Base-by-base conservation (phyloP, 2,888 invertebrate genomes). In the Lapara coniferarum region DNA sequence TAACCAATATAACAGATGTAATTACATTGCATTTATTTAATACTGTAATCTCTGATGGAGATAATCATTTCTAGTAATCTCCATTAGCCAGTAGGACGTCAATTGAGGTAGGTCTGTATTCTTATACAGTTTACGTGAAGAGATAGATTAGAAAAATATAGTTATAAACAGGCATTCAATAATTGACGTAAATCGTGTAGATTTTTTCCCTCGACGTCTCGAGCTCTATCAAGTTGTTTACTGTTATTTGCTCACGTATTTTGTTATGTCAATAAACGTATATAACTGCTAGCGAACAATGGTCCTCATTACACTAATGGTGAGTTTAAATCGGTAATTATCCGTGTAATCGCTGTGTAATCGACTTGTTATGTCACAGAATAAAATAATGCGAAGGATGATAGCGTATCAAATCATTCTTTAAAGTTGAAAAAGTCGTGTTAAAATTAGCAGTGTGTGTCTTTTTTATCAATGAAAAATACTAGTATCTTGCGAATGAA, bases 51-150 rank as follows among this genome's bases (percentile, higher is more conserved):
- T n/a, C 12, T 16, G 10, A 59, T 5, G n/a, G 13, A 12, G 44
- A 63, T 46, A 16, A 59, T 46, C 10, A 6, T 55, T 67, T 67
- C 37, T n/a, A 67, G 44, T 44, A 55, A 55, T 5, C 14, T 37
- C 44, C 44, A 55, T 55, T 14, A 56, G 16, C 8, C 25, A 13
- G 14, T 12, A 56, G 16, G 16, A 74, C 76, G 75, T 76, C 69
- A 66, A 44, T 80, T 82, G 74, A 74, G 76, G 68, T 80, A 82
- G 79, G 82, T 81, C 82, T 72, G 10, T 46, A 52, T 52, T 51
- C n/a, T n/a, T n/a, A n/a, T n/a, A 55, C 19, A 19, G 10, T 12
- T n/a, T n/a, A n/a, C n/a, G n/a, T n/a, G 2, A 19, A 55, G 51
- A 19, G 4, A 55, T 5, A 55, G 30, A 49, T 52, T n/a, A 53